These are phyloP conservation scores for Pandemis corylana DNA, from an alignment of 2,888 invertebrate genomes.

Conservation along the genomic window DNA sequence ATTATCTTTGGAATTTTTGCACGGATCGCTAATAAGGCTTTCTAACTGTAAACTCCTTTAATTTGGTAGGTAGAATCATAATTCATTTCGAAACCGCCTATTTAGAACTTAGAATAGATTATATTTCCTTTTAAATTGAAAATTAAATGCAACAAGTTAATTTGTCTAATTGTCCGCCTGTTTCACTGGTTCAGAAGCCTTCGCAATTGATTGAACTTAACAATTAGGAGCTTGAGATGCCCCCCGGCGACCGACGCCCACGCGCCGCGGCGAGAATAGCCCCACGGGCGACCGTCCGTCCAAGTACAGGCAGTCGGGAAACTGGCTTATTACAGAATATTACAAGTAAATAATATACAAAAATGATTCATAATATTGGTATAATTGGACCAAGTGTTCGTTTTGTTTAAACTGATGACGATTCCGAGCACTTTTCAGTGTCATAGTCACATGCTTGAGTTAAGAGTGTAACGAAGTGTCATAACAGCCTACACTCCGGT, in stretches of 20 bases:
- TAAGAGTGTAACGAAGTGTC: too few species aligned
- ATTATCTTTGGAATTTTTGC: slow-evolving; percentile 8
- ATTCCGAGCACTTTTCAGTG: too few species aligned
- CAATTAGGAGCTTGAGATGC: slow-evolving; percentile 33
- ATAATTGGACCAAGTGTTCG: neutral
- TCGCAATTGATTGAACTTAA: slow-evolving; percentile 30
- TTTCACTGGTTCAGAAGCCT: slow-evolving; percentile 7
- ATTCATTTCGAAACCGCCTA: neutral
- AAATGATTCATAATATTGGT: neutral
- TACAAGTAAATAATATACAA: neutral
- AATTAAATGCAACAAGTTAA: neutral
- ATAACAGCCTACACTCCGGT: too few species aligned
- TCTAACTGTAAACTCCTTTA: slow-evolving; percentile 1
- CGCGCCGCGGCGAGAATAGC: slow-evolving; percentile 29
- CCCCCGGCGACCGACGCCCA: slow-evolving; percentile 28
- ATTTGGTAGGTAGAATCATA: neutral
- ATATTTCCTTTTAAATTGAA: neutral
- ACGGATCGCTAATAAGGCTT: neutral
- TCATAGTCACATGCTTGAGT: too few species aligned
- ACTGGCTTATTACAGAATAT: neutral
- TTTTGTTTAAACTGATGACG: neutral
- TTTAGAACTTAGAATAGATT: neutral
- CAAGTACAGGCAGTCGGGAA: slow-evolving; percentile 2
- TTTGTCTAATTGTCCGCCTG: neutral
- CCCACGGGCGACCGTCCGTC: slow-evolving; percentile 24